phyloP scores from a whole-genome alignment of 2,113 vertebrate genomes.

The Xyrauchen texanus region DNA sequence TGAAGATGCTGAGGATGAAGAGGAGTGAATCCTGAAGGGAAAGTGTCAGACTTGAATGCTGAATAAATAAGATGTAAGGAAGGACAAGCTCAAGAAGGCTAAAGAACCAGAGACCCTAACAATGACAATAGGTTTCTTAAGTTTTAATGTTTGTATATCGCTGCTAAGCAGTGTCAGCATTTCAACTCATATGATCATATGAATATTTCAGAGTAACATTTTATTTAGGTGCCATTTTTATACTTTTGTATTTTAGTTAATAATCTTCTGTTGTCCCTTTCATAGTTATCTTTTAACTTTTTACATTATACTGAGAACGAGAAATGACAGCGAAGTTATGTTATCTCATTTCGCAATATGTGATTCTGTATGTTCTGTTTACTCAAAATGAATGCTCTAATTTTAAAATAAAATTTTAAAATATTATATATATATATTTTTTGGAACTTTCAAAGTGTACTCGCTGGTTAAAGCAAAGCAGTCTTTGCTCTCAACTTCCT shows the following conservation, averaged over 20 bases:
- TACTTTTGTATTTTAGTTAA: conserved; percentile 54
- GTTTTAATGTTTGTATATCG: conserved; percentile 1
- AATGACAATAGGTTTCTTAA: not conserved
- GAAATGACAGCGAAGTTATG: not conserved
- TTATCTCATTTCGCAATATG: not conserved
- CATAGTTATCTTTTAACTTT: conserved; percentile 34
- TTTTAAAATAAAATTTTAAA: conserved; percentile 18
- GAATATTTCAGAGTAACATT: not conserved
- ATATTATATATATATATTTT: not conserved
- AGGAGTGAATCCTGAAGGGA: conserved; percentile 48
- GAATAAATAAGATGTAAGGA: not conserved
- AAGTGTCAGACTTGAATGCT: not conserved
- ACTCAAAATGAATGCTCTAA: not conserved
- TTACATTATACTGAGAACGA: not conserved
- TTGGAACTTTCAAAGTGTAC: not conserved
- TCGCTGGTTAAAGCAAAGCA: not conserved
- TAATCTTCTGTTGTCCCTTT: conserved; percentile 29
- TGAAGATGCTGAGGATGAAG: conserved; percentile 69
- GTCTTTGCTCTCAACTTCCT: conserved; percentile 52
- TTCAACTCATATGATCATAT: not conserved
- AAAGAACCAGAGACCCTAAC: not conserved
- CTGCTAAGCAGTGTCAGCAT: conserved; percentile 24
- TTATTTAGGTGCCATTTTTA: conserved; percentile 67
- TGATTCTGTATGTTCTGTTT: not conserved
- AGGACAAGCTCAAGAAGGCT: not conserved